Conservation (phyloP, 2,113 vertebrate species). For the Phainopepla nitens region DNA sequence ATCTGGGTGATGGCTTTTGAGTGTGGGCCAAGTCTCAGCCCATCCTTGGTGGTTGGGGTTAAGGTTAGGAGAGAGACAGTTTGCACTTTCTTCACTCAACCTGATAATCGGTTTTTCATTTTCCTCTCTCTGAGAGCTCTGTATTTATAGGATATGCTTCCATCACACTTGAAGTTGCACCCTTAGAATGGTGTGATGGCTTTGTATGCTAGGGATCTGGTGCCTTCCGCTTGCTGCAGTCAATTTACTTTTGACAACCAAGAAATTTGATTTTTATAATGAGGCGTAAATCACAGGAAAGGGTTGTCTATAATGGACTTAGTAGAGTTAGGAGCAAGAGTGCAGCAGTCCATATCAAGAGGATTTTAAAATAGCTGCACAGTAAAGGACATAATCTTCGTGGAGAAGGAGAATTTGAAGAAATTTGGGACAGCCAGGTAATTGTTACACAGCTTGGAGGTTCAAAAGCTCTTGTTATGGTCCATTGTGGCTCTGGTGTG, state of each 20-base stretch:
- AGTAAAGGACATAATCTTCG: background rate
- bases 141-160: slow-evolving; percentile 43
- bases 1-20: background rate
- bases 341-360: slow-evolving; percentile 7
- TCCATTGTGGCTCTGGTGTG: background rate
- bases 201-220: slow-evolving; percentile 21
- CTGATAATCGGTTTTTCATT: background rate
- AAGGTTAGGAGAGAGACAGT: background rate
- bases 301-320: slow-evolving; percentile 27
- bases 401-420: background rate
- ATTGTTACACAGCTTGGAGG: background rate
- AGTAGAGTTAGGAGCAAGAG: slow-evolving; percentile 5
- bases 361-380: slow-evolving; percentile 15
- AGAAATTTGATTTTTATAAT: slow-evolving; percentile 73
- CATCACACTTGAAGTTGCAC: slow-evolving; percentile 23
- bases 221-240: slow-evolving; percentile 48
- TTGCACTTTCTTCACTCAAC: background rate
- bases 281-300: slow-evolving; percentile 51
- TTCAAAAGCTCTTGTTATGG: background rate
- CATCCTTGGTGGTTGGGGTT: background rate
- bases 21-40: background rate
- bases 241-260: slow-evolving; percentile 65
- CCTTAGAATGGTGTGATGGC: background rate
- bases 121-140: slow-evolving; percentile 12
- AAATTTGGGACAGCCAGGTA: background rate